Percentiles rank a stretch among this genome's conserved stretches.
Evolutionary conservation across 2,113 vertebrate genomes (phyloP).

Genomic region (Eulemur rufifrons): DNA sequence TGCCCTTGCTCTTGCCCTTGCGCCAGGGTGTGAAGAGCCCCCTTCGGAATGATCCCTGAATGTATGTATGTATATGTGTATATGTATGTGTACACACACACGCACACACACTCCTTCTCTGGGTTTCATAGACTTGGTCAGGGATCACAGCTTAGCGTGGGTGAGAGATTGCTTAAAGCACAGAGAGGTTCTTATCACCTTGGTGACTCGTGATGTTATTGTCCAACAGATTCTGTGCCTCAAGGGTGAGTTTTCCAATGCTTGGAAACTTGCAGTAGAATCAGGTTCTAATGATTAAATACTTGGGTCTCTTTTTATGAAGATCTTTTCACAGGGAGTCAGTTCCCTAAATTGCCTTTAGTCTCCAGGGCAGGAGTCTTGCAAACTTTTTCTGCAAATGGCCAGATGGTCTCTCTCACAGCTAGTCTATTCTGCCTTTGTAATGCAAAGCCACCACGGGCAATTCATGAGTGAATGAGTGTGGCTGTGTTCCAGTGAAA

Average conservation of each 20-base stretch:
- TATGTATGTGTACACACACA: fast-evolving
- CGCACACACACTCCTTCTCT: not conserved
- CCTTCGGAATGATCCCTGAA: not conserved
- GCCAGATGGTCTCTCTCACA: not conserved
- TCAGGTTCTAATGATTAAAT: not conserved
- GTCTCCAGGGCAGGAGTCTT: not conserved
- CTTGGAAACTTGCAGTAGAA: not conserved
- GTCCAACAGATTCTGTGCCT: not conserved
- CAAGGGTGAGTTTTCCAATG: not conserved
- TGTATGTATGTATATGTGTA: not conserved
- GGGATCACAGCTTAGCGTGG: not conserved
- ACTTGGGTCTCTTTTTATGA: not conserved
- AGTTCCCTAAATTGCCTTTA: conserved; percentile 1
- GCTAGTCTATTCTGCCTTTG: not conserved
- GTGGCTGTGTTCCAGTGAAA: not conserved
- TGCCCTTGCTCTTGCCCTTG: not conserved
- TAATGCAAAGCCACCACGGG: not conserved
- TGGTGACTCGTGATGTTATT: not conserved
- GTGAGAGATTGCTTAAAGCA: not conserved
- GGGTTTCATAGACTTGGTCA: not conserved
- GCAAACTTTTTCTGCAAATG: not conserved
- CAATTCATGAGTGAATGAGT: fast-evolving
- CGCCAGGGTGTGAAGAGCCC: not conserved
- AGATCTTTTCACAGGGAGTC: conserved; percentile 8
- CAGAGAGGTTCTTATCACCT: not conserved